Evolutionary conservation across 2,113 vertebrate genomes (phyloP).

Genomic region (Coturnix japonica): DNA sequence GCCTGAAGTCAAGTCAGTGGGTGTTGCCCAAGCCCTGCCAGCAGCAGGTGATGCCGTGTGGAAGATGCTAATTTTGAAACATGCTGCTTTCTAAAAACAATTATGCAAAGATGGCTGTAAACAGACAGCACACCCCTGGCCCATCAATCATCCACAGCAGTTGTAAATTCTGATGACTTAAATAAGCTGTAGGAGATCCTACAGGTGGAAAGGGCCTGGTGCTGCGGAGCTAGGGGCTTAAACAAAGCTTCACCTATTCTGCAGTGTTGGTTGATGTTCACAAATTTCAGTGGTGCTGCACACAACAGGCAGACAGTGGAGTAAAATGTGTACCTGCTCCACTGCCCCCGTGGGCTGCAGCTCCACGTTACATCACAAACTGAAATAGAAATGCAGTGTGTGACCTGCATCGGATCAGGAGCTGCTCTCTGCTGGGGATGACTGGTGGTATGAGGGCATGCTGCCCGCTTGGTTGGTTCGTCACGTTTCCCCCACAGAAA

Average conservation of each 20-base stretch:
- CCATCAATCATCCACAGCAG: not conserved
- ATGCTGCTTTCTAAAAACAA: conserved; percentile 2
- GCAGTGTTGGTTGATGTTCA: not conserved
- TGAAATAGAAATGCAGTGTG: not conserved
- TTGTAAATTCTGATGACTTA: not conserved
- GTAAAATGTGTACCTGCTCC: not conserved
- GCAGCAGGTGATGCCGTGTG: not conserved
- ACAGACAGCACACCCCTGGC: not conserved
- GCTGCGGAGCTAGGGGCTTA: not conserved
- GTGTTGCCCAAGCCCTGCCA: not conserved
- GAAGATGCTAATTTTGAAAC: conserved; percentile 12
- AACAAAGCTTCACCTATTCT: not conserved
- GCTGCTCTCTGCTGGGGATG: not conserved
- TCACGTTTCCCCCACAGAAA: not conserved
- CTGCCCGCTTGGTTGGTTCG: not conserved
- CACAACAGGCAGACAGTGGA: not conserved
- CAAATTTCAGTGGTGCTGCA: not conserved
- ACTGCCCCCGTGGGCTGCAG: not conserved
- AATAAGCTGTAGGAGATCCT: not conserved
- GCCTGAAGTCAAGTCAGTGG: not conserved
- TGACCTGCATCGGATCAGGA: not conserved
- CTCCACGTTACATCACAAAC: not conserved
- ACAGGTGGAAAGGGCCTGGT: not conserved
- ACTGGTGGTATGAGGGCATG: not conserved
- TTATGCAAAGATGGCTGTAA: not conserved